These are phyloP conservation scores for Nothobranchius furzeri DNA, from an alignment of 2,113 vertebrate species.

Conservation along the genomic window DNA sequence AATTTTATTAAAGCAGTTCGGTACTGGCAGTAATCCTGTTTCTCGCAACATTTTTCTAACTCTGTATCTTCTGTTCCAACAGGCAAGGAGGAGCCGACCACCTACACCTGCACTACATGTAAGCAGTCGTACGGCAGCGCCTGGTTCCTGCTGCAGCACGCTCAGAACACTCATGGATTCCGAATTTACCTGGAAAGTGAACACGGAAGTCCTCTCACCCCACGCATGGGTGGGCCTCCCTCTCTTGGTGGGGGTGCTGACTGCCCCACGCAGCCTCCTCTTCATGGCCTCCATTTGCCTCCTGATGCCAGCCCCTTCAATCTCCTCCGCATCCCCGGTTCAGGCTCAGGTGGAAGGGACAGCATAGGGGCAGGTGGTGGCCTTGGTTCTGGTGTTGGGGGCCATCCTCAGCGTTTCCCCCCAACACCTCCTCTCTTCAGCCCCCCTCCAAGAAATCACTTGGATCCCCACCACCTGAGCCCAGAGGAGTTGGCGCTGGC, in stretches of 20 bases:
- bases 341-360: slow-evolving; percentile 91
- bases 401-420: slow-evolving; percentile 87
- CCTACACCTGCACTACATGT: slow-evolving; percentile 99
- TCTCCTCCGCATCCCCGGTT: slow-evolving; percentile 96
- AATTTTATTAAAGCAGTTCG: too few relatives aligned
- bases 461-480: slow-evolving; percentile 97
- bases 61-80: slow-evolving; percentile 73
- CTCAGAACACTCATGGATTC: slow-evolving; percentile 99
- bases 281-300: slow-evolving; percentile 98
- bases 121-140: slow-evolving; percentile 99
- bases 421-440: slow-evolving; percentile 98
- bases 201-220: slow-evolving; percentile 97
- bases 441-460: slow-evolving; percentile 97
- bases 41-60: too few relatives aligned
- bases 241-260: slow-evolving; percentile 90
- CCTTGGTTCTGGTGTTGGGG: slow-evolving; percentile 48
- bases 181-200: slow-evolving; percentile 99
- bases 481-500: slow-evolving; percentile 98
- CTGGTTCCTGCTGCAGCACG: slow-evolving; percentile 99
- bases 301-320: slow-evolving; percentile 99
- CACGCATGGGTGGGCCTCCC: slow-evolving; percentile 95
- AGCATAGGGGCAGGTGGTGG: slow-evolving; percentile 84
- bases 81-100: slow-evolving; percentile 99
- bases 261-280: slow-evolving; percentile 95
- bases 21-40: too few relatives aligned